Evolutionary conservation across 1,140 invertebrate genomes (phyloP).

Genomic region (Bombus superbus): DNA sequence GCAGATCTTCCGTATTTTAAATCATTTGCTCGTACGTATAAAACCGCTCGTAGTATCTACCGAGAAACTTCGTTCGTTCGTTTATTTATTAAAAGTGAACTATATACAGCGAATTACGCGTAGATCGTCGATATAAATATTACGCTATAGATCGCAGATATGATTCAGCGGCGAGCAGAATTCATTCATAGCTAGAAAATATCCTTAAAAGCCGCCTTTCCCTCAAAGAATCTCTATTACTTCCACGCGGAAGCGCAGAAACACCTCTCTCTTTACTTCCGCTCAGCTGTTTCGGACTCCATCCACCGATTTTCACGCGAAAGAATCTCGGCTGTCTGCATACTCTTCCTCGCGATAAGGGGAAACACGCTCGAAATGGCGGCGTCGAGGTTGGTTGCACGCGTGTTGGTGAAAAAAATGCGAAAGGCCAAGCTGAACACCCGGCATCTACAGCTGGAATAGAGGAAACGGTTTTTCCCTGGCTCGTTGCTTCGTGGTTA

Average conservation of each 20-base stretch:
- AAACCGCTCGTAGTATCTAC: not conserved
- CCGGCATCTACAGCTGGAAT: not conserved
- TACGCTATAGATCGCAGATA: no score
- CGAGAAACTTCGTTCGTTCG: not conserved
- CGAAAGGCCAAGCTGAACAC: not conserved
- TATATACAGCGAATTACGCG: not conserved
- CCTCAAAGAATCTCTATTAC: not conserved
- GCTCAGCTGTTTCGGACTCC: not conserved
- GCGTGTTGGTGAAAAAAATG: constrained; percentile 19
- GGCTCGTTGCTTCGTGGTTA: constrained; percentile 27
- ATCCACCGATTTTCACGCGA: constrained; percentile 9
- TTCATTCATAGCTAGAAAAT: not conserved
- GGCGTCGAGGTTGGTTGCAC: not conserved
- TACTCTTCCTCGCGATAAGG: not conserved
- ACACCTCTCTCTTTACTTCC: no score
- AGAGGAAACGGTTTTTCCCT: not conserved
- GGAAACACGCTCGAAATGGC: constrained; percentile 1
- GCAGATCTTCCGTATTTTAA: no score
- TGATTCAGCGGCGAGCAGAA: not conserved
- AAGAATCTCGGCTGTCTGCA: constrained; percentile 9
- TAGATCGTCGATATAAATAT: no score
- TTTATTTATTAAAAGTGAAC: not conserved
- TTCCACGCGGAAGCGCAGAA: not conserved
- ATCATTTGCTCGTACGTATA: no score
- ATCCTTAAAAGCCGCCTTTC: not conserved